Conservation (phyloP, 1,140 invertebrate species). For the Scaptomyza montana region DNA sequence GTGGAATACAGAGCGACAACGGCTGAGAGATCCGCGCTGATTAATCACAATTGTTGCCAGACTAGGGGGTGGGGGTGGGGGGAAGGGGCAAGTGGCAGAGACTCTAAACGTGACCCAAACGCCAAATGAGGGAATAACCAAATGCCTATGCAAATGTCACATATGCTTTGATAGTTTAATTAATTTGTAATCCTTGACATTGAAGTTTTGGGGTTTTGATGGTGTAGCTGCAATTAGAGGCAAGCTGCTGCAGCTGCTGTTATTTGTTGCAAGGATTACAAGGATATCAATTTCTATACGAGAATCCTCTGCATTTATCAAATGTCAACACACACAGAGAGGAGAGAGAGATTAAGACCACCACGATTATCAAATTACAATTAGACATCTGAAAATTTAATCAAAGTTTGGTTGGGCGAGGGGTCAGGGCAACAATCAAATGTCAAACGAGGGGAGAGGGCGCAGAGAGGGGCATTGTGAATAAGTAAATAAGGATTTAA, state of each 20-base stretch:
- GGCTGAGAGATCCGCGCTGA: slow-evolving; percentile 14
- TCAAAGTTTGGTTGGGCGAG: slow-evolving; percentile 39
- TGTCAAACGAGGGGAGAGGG: neutral
- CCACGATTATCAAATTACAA: slow-evolving; percentile 60
- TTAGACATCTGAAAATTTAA: slow-evolving; percentile 65
- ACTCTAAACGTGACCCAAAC: slow-evolving; percentile 4
- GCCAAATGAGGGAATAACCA: neutral
- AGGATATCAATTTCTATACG: slow-evolving; percentile 44
- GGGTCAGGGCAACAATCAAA: neutral
- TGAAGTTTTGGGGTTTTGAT: slow-evolving; percentile 24
- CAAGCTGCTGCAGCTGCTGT: slow-evolving; percentile 27
- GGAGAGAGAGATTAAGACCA: neutral
- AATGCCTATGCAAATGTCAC: slow-evolving; percentile 54
- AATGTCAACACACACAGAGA: slow-evolving; percentile 29
- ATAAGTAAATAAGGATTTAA: slow-evolving; percentile 7
- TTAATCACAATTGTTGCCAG: slow-evolving; percentile 66
- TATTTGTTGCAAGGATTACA: slow-evolving; percentile 55
- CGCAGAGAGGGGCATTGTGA: neutral
- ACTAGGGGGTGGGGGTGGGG: neutral
- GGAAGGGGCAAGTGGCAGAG: neutral
- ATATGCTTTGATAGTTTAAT: slow-evolving; percentile 70
- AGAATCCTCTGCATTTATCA: slow-evolving; percentile 49
- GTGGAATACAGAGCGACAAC: slow-evolving; percentile 12
- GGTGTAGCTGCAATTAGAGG: slow-evolving; percentile 61
- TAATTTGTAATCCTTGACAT: slow-evolving; percentile 74